Conservation (phyloP, 1,140 invertebrate genomes). For the Drosophila equinoxialis region DNA sequence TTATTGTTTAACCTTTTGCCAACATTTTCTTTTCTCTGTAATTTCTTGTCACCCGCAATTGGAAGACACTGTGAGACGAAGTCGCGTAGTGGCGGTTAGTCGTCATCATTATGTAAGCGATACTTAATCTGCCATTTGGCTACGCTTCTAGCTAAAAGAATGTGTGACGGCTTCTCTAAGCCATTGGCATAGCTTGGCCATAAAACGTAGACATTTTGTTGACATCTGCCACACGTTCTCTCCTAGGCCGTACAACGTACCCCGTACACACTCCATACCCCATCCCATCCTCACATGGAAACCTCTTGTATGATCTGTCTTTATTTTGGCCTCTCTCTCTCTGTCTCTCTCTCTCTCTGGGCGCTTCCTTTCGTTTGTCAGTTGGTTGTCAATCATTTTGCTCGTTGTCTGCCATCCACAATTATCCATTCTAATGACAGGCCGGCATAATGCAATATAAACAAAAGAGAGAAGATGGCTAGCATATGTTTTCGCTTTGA, state of each 20-base stretch:
- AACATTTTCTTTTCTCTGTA: too few species aligned
- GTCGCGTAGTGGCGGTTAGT: slow-evolving; percentile 11
- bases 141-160: slow-evolving; percentile 50
- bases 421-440: slow-evolving; percentile 79
- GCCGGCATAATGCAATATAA: slow-evolving; percentile 49
- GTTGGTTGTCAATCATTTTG: slow-evolving; percentile 65
- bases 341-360: not conserved
- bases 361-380: slow-evolving; percentile 47
- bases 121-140: slow-evolving; percentile 69
- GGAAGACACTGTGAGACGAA: slow-evolving; percentile 17
- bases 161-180: slow-evolving; percentile 30
- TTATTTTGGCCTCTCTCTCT: slow-evolving; percentile 3
- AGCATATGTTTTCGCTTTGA: slow-evolving; percentile 72
- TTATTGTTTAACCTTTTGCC: too few species aligned
- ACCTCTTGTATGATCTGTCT: slow-evolving; percentile 1
- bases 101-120: slow-evolving; percentile 45
- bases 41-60: not conserved
- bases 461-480: slow-evolving; percentile 56
- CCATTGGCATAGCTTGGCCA: slow-evolving; percentile 42
- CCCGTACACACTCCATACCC: not conserved
- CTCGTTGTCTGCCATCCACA: slow-evolving; percentile 51
- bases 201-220: slow-evolving; percentile 68
- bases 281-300: too few species aligned
- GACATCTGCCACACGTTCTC: slow-evolving; percentile 73
- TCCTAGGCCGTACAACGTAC: too few species aligned